Percentiles rank a stretch among this genome's conserved stretches.
phyloP scores from a whole-genome alignment of 2,797 vertebrate species.

The Acanthopagrus latus region DNA sequence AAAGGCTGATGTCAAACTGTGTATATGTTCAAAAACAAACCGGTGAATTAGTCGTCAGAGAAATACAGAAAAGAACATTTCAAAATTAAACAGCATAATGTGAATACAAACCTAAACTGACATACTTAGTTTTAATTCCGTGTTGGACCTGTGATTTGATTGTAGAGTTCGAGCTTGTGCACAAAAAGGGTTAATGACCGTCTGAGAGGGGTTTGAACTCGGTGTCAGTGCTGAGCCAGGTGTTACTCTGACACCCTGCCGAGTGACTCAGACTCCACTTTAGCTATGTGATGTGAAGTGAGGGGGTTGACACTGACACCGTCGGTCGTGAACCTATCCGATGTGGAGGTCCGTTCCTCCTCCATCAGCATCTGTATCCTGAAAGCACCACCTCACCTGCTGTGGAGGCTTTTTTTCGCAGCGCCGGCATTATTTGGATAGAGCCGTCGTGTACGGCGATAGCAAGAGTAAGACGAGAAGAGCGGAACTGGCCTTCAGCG shows the following conservation, averaged over 20 bases:
- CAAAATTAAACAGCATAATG: not conserved
- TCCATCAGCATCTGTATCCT: constrained; percentile 53
- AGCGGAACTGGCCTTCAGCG: constrained; percentile 57
- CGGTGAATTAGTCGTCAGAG: not conserved
- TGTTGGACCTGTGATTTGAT: too few relatives aligned
- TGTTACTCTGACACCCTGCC: constrained; percentile 48
- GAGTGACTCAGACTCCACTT: constrained; percentile 67
- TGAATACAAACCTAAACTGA: not conserved
- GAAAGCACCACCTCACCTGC: constrained; percentile 30
- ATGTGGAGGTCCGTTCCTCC: constrained; percentile 37
- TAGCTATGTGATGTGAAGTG: constrained; percentile 55
- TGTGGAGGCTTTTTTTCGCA: constrained; percentile 28
- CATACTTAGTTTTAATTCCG: not conserved
- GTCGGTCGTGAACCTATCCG: constrained; percentile 40
- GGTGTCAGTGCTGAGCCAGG: constrained; percentile 41
- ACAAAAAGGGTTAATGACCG: constrained; percentile 20
- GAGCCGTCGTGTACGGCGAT: constrained; percentile 62
- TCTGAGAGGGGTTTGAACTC: constrained; percentile 25
- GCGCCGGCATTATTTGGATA: constrained; percentile 55
- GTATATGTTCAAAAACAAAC: not conserved
- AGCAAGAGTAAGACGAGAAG: constrained; percentile 74
- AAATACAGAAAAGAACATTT: not conserved
- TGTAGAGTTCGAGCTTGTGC: not conserved
- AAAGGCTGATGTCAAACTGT: not conserved
- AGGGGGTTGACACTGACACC: constrained; percentile 49